Base-by-base conservation (phyloP, 1,140 invertebrate genomes). In the Heliconius hermathena region DNA sequence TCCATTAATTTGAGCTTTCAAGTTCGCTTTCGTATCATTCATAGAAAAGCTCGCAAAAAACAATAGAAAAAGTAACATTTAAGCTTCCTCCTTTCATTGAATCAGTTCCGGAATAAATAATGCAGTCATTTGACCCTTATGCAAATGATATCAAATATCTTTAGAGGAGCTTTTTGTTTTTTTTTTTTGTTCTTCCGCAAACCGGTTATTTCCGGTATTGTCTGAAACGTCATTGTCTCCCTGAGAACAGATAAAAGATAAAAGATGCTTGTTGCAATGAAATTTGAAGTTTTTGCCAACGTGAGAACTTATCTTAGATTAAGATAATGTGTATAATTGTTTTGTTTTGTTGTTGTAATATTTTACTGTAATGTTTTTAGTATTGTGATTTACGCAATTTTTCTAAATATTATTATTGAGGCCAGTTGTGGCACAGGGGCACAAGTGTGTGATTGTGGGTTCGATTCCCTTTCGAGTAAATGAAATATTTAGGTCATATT, bases 161-260 rank as follows among this genome's bases (percentile, higher is more conserved):
- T 66, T 76, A 29, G 54, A 46, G 74, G 74, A 22, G 54, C 54
- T 76, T 66, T 66, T 76, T 76, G 57, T 66, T 41, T 76, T 66
- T 76, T 75, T 36, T 76, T 76, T 52, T 16, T 20, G 16, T 52
- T 75, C 52, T 46, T 60, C 72, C 77, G 57, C 72, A 29, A 52
- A 79, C 77, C 73, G 77, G 77, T 79, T 79, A 22, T 41, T 73
- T 60, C 77, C 71, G 74, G 74, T 76, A 76, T 76, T 76, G 74
- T 76, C 52, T 76, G 60, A 38, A 70, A 74, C 73, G 70, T 72
- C 57, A 46, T 79, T 80, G 74, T 66, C 60, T 76, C 49, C 73
- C 75, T 80, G 78, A 80, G 73, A 80, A 80, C 74, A 66, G 60
- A 77, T 82, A 76, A 41, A 36, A 83, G 85, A 87, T 87, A 87